Conservation (phyloP, 2,888 invertebrate species). For the Coronaproctus castanopsis region DNA sequence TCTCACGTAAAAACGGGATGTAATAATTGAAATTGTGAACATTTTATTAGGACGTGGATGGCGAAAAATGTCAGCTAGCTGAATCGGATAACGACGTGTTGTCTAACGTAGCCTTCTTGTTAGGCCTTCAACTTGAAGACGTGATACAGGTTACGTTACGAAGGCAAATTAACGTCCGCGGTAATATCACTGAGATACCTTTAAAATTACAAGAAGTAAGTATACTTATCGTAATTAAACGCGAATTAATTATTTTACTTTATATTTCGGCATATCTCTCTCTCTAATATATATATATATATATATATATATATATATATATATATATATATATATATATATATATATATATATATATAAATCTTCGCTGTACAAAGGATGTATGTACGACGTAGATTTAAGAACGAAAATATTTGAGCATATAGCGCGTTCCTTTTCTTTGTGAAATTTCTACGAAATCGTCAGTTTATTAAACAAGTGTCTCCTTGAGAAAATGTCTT, state of each 20-base stretch:
- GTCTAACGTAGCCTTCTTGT: slow-evolving; percentile 45
- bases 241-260: neutral
- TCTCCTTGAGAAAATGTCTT: too few relatives aligned
- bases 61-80: slow-evolving; percentile 58
- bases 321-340: too few relatives aligned
- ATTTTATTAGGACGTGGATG: slow-evolving; percentile 76
- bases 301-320: too few relatives aligned
- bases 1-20: neutral
- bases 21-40: neutral
- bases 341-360: too few relatives aligned
- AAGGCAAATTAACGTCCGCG: slow-evolving; percentile 74
- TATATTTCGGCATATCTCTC: too few relatives aligned
- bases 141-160: slow-evolving; percentile 53
- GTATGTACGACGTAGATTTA: too few relatives aligned
- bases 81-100: slow-evolving; percentile 49
- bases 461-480: too few relatives aligned
- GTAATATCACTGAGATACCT: slow-evolving; percentile 82
- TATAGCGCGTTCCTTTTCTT: too few relatives aligned
- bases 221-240: neutral
- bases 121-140: slow-evolving; percentile 54
- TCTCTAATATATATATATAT: too few relatives aligned
- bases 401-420: too few relatives aligned
- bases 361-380: too few relatives aligned
- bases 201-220: slow-evolving; percentile 61
- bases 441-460: too few relatives aligned